A percentile compares a stretch with the other conserved stretches of the same genome.
These are phyloP conservation scores for Pycnomerus fuliginosus DNA, from an alignment of 2,888 invertebrate species.

Conservation along the genomic window DNA sequence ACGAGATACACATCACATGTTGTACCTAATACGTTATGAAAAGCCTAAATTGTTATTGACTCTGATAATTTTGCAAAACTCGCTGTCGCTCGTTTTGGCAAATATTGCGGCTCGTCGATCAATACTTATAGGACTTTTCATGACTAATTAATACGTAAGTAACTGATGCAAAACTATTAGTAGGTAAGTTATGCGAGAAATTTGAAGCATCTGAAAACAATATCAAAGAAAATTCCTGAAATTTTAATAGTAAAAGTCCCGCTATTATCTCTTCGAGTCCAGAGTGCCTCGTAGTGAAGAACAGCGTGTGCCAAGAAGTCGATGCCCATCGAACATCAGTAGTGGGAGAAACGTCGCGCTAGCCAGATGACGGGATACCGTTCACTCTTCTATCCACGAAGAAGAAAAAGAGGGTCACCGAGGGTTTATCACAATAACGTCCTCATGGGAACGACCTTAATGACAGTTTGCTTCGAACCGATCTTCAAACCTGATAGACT, in stretches of 20 bases:
- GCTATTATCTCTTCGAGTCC: conserved; percentile 22
- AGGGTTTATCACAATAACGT: no score
- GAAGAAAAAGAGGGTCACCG: no score
- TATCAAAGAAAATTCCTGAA: no score
- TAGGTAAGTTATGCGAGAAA: background rate
- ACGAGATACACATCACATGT: no score
- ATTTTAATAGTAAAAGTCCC: conserved; percentile 27
- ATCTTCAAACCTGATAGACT: no score
- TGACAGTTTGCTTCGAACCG: background rate
- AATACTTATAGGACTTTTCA: no score
- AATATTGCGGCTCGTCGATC: no score
- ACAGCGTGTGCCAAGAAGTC: conserved; percentile 26
- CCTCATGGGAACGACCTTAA: background rate
- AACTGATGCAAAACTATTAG: background rate
- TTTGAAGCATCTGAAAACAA: background rate
- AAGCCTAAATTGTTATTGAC: no score
- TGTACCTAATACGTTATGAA: no score
- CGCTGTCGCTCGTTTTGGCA: no score
- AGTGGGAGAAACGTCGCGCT: conserved; percentile 19
- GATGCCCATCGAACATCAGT: conserved; percentile 21
- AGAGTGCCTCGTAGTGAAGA: background rate
- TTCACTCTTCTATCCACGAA: conserved; percentile 4
- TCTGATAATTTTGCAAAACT: no score
- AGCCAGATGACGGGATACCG: conserved; percentile 25
- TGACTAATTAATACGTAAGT: no score